Evolutionary conservation across 2,797 vertebrate genomes (phyloP), one percentile per base, ranked within the genome.

Genomic region (Danio kyathit): DNA sequence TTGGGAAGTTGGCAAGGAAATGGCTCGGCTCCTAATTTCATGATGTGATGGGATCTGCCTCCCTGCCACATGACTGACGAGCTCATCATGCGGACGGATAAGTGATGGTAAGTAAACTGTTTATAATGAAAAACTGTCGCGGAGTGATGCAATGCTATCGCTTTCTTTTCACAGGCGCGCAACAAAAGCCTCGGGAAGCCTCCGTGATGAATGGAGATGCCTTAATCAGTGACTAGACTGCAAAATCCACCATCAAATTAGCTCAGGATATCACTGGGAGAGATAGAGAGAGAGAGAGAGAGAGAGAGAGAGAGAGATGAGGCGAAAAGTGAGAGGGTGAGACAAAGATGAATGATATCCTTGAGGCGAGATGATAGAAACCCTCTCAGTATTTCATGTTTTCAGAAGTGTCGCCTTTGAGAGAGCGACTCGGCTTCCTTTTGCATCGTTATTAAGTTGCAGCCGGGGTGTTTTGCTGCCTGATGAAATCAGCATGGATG

Each of bases 121-220:
- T 87, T 71, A 86, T 88, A 91, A 90, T 85, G 44, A 89, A 90
- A 87, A 88, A 86, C 74, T 64, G 13, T 59, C 52, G 6, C 40
- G 29, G 29, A 29, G 40, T 52, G 48, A 63, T 76, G 60, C 74
- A 46, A 63, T 76, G 72, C 67, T 7, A 2, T 79, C n/a, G 48
- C 21, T 69, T 73, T 46, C 80, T 77, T 74, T 76, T 59, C 5
- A 54, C 60, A 41, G 41, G 1, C 43, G 21, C 82, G 85, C 90
- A 74, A 86, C 82, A 88, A 86, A 87, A 81, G 60, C 83, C 88
- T 90, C 83, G 74, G 83, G 74, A 63, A 46, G 76, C 82, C 86
- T 90, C 85, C 80, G 88, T 90, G 86, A 92, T 89, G 86, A 90
- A 87, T 87, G 85, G 85, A 88, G 85, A 87, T 80, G 75, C 81